These are phyloP conservation scores for Prunella himalayana DNA, from an alignment of 2,113 vertebrate genomes.

Conservation along the genomic window DNA sequence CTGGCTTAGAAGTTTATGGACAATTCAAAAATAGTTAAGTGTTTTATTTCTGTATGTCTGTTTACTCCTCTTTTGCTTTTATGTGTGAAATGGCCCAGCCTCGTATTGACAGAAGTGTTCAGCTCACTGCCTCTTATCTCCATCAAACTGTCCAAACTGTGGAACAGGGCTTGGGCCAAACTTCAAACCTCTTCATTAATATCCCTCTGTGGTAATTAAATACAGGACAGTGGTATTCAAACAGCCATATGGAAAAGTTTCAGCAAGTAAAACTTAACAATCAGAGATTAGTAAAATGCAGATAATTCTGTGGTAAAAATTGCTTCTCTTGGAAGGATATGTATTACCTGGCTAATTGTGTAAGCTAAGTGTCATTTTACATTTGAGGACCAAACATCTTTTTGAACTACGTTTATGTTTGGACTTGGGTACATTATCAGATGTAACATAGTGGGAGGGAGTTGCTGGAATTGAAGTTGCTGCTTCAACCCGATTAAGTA, in stretches of 20 bases:
- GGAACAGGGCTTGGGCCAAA: background rate
- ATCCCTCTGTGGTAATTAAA: slow-evolving; percentile 49
- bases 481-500: slow-evolving; percentile 69
- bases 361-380: slow-evolving; percentile 62
- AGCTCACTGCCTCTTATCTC: background rate
- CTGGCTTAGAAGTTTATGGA: background rate
- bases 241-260: slow-evolving; percentile 49
- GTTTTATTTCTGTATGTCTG: background rate
- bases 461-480: slow-evolving; percentile 49
- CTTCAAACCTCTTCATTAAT: slow-evolving; percentile 45
- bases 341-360: slow-evolving; percentile 62
- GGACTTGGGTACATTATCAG: slow-evolving; percentile 69
- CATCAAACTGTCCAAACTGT: slow-evolving; percentile 17
- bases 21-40: background rate
- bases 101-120: background rate
- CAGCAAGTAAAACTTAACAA: slow-evolving; percentile 25
- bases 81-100: background rate
- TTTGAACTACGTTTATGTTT: slow-evolving; percentile 73
- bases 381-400: slow-evolving; percentile 62
- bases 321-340: slow-evolving; percentile 19
- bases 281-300: slow-evolving; percentile 30
- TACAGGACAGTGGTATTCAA: slow-evolving; percentile 43
- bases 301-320: slow-evolving; percentile 54
- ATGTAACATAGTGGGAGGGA: slow-evolving; percentile 64
- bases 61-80: background rate